Evolutionary conservation across 2,797 vertebrate genomes (phyloP).

Genomic region (Neosilurus mollespiculum): DNA sequence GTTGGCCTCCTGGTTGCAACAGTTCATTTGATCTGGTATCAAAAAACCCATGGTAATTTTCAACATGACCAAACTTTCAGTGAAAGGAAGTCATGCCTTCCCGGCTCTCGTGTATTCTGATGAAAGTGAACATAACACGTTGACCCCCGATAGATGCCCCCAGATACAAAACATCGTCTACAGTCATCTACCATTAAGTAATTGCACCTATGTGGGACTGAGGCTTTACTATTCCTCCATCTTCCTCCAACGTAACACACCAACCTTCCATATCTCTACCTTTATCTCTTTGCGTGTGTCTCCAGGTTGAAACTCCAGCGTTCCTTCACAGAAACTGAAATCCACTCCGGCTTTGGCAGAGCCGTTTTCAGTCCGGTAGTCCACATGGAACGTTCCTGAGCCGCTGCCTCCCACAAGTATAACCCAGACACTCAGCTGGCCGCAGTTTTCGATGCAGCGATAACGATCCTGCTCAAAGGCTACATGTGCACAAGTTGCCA

Average conservation of each 20-base stretch:
- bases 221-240: not conserved
- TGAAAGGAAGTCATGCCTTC: too few species aligned
- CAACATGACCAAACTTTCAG: too few species aligned
- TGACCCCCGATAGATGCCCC: too few species aligned
- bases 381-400: constrained; percentile 87
- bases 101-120: too few species aligned
- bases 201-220: too few species aligned
- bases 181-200: too few species aligned
- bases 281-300: constrained; percentile 89
- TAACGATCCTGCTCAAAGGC: constrained; percentile 88
- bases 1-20: too few species aligned
- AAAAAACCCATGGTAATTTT: too few species aligned
- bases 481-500: constrained; percentile 77
- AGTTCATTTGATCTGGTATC: too few species aligned
- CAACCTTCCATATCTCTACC: constrained; percentile 55
- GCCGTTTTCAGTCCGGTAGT: constrained; percentile 93
- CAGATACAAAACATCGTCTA: too few species aligned
- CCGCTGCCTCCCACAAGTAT: constrained; percentile 77
- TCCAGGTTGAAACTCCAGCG: constrained; percentile 87
- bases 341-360: constrained; percentile 87
- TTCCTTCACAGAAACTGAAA: constrained; percentile 84
- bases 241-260: not conserved
- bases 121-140: too few species aligned
- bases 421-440: constrained; percentile 75
- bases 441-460: constrained; percentile 93